Percentiles rank a stretch among this genome's conserved stretches.
These are phyloP conservation scores for Tridacna gigas DNA, from an alignment of 2,888 invertebrate species.

Conservation along the genomic window DNA sequence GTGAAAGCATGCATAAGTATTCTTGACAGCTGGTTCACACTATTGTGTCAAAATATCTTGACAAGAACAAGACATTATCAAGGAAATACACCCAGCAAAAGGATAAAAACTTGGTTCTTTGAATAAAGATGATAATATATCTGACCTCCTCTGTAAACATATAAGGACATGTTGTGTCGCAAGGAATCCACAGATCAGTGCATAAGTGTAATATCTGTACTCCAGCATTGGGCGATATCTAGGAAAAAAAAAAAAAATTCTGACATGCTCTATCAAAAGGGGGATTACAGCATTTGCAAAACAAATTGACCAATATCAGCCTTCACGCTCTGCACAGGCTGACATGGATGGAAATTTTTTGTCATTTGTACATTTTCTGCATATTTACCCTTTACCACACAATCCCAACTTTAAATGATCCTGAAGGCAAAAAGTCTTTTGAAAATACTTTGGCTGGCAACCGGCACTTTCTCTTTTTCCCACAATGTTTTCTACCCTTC, in stretches of 20 bases:
- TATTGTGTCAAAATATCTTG: too few species aligned
- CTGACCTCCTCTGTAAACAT: slow-evolving; percentile 21
- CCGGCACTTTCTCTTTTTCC: slow-evolving; percentile 1
- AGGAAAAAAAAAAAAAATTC: neutral
- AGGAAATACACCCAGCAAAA: too few species aligned
- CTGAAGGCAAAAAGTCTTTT: neutral
- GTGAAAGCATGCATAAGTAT: too few species aligned
- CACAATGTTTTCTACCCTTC: slow-evolving; percentile 1
- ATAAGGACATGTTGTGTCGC: slow-evolving; percentile 17
- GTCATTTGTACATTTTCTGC: too few species aligned
- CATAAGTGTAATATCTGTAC: slow-evolving; percentile 21
- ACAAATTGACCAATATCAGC: too few species aligned
- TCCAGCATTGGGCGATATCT: slow-evolving; percentile 19
- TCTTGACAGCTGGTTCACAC: too few species aligned
- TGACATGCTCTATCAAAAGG: too few species aligned
- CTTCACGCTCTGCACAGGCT: too few species aligned
- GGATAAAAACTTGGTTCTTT: too few species aligned
- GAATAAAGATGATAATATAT: neutral
- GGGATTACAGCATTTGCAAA: too few species aligned
- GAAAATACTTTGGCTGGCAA: neutral
- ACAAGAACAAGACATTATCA: too few species aligned
- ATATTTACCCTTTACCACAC: neutral
- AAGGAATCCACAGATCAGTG: slow-evolving; percentile 22
- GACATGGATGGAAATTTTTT: too few species aligned
- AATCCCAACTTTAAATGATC: neutral